Evolutionary conservation across 2,888 invertebrate species (phyloP).

Genomic region (Drosophila vallismaia): DNA sequence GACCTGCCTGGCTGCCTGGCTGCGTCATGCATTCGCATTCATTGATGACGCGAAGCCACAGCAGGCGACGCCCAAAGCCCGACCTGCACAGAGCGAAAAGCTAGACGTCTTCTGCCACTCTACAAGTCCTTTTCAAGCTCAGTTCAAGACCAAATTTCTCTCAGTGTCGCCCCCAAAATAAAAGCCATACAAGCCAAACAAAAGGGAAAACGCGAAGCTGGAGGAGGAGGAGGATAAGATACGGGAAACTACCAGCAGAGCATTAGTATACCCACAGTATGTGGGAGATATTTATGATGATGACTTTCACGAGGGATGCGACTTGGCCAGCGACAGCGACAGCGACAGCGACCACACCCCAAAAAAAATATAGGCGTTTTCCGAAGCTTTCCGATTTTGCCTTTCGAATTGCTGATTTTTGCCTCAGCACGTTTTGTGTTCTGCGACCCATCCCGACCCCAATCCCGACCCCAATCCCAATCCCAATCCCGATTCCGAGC

Average conservation of each 20-base stretch:
- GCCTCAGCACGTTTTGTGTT: constrained; percentile 4
- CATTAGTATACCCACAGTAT: constrained; percentile 25
- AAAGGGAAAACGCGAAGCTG: background rate
- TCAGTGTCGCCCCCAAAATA: constrained; percentile 3
- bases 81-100: background rate
- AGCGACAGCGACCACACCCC: constrained; percentile 28
- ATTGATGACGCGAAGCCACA: constrained; percentile 42
- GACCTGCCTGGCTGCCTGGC: too few relatives aligned
- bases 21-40: constrained; percentile 19
- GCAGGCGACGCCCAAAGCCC: constrained; percentile 54
- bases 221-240: constrained; percentile 2
- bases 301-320: constrained; percentile 19
- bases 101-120: too few relatives aligned
- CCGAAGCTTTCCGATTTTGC: constrained; percentile 8
- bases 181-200: constrained; percentile 11
- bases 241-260: constrained; percentile 35
- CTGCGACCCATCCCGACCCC: constrained; percentile 4
- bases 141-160: background rate
- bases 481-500: background rate
- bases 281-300: constrained; percentile 44
- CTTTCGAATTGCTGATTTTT: constrained; percentile 22
- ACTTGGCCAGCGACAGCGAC: background rate
- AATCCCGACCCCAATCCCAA: too few relatives aligned
- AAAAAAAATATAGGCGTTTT: background rate
- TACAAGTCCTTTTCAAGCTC: too few relatives aligned